Evolutionary conservation across 2,113 vertebrate genomes (phyloP), one percentile per base, ranked within the genome.

Genomic region (Miniopterus natalensis): DNA sequence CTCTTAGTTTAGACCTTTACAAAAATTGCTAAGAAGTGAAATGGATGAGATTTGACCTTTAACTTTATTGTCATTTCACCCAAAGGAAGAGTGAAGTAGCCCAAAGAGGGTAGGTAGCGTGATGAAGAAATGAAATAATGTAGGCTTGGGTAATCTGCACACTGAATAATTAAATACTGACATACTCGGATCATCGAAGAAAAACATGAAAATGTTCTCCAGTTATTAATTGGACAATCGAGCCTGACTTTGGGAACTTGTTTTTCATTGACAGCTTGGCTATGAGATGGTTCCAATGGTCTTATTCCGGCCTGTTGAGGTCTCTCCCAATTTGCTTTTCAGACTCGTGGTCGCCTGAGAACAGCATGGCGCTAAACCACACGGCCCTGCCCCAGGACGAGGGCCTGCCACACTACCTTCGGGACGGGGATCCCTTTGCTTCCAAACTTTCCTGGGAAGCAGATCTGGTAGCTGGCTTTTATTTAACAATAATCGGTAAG

Each of bases 361-460:
- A 97, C 94, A 97, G 84, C 97, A 99, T 98, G 98, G 97, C 98
- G 31, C 91, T 97, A 96, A 99, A 98, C 70, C 98, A 98, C 91
- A 98, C 98, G 45, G 97, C 87, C 8, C 98, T 97, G 53, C 97
- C 97, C 6, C 96, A 97, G 40, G 97, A 98, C 0, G 97, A 98
- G 17, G 98, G 97, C 36, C 66, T 98, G 90, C 99, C 99, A 18
- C 98, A 98, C 80, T 98, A 99, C 51, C 98, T 99, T 70, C 99
- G 98, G 92, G 98, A 95, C 6, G 98, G 98, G 80, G 99, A 99
- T 20, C 99, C 99, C 0, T 99, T 99, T 88, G 97, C 98, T 96
- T 99, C 99, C 14, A 99, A 98, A 93, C 99, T 99, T 75, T 99
- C 99, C 77, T 98, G 93, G 98, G 99, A 99, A 98, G 99, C 99